Evolutionary conservation across 1,140 invertebrate species (phyloP).

Genomic region (Antheraea pernyi): DNA sequence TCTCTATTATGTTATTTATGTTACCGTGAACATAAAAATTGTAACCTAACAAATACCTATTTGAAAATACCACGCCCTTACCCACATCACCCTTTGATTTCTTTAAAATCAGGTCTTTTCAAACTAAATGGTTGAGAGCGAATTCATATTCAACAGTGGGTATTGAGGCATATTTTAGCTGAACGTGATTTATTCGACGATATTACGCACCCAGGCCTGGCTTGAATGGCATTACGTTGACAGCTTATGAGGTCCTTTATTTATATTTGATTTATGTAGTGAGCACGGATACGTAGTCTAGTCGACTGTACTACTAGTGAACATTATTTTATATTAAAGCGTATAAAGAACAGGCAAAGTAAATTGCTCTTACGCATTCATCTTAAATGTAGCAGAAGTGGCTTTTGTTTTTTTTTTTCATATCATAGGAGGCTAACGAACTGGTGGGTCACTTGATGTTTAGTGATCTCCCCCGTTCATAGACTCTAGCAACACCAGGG

Average conservation of each 20-base stretch:
- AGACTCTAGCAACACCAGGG: no score
- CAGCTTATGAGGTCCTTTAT: slow-evolving; percentile 73
- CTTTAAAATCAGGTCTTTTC: slow-evolving; percentile 27
- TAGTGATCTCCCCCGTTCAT: no score
- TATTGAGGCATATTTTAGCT: slow-evolving; percentile 66
- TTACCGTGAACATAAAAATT: neutral
- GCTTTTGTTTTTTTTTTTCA: no score
- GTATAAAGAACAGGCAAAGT: neutral
- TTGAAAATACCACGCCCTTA: neutral
- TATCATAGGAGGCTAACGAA: no score
- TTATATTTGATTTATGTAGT: slow-evolving; percentile 74
- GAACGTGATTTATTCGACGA: slow-evolving; percentile 67
- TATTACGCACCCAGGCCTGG: slow-evolving; percentile 64
- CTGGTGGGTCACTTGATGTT: no score
- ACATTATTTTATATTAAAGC: neutral
- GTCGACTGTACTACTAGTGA: slow-evolving; percentile 12
- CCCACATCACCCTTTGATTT: slow-evolving; percentile 10
- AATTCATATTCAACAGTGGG: slow-evolving; percentile 57
- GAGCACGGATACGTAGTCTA: slow-evolving; percentile 52
- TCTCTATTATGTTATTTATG: no score
- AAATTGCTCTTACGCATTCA: neutral
- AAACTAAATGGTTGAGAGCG: slow-evolving; percentile 34
- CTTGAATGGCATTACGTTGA: slow-evolving; percentile 71
- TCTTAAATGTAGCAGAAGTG: neutral
- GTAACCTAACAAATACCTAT: neutral